Conservation (phyloP, 2,888 invertebrate genomes). For the Sipha maydis region DNA sequence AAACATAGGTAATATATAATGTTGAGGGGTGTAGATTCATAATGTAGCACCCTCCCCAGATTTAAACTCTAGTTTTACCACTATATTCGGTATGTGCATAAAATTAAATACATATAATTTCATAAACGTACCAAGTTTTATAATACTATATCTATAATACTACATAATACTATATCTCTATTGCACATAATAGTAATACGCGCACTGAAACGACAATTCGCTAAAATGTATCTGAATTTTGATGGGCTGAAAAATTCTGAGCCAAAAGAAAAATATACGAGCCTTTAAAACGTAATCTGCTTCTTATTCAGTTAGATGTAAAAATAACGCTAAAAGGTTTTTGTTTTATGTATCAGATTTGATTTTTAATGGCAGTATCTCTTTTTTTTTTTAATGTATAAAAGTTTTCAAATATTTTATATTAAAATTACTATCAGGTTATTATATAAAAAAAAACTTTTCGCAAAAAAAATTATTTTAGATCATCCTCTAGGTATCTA, state of each 20-base stretch:
- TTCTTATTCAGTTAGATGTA: conserved; percentile 13
- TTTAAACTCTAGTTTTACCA: no score
- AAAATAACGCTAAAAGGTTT: conserved; percentile 37
- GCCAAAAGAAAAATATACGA: conserved; percentile 22
- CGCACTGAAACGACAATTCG: not conserved
- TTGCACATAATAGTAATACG: not conserved
- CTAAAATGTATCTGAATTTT: conserved; percentile 12
- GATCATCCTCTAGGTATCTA: not conserved
- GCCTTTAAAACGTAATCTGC: conserved; percentile 24
- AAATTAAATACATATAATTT: not conserved
- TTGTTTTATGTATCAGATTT: conserved; percentile 35
- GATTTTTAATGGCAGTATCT: conserved; percentile 14
- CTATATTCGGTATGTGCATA: no score
- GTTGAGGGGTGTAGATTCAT: no score
- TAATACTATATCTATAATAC: not conserved
- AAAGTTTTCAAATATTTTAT: conserved; percentile 36
- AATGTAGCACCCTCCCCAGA: no score
- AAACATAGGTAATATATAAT: no score
- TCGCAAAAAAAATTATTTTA: not conserved
- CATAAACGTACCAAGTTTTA: not conserved
- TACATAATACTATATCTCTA: not conserved
- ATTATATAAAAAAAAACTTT: not conserved
- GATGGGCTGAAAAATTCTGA: not conserved
- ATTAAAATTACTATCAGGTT: not conserved
- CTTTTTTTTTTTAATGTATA: conserved; percentile 7